Evolutionary conservation across 2,113 vertebrate species (phyloP).

Genomic region (Motacilla alba): DNA sequence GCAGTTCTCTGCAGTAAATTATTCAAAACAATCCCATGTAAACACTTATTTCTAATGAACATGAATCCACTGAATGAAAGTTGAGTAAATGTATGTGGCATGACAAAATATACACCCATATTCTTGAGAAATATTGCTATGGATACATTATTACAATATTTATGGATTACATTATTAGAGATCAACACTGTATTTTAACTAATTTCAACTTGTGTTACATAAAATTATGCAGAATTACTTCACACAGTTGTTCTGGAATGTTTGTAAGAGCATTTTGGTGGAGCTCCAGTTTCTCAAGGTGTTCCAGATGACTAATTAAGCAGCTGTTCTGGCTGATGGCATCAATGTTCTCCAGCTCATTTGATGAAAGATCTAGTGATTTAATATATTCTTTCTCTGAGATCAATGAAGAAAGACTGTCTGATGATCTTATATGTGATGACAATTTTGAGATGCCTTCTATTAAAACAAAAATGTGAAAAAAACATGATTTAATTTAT

Average conservation of each 20-base stretch:
- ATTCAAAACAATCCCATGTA: background rate
- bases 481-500: background rate
- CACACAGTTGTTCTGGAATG: constrained; percentile 84
- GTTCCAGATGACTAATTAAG: constrained; percentile 80
- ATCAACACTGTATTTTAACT: background rate
- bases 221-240: constrained; percentile 73
- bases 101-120: background rate
- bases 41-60: background rate
- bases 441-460: constrained; percentile 65
- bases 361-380: constrained; percentile 90
- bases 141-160: background rate
- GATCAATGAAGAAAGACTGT: constrained; percentile 72
- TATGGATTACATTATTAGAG: background rate
- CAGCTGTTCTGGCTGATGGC: constrained; percentile 77
- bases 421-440: constrained; percentile 58
- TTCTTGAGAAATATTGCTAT: background rate
- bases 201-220: background rate
- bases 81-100: background rate
- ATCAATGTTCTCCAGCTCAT: constrained; percentile 86
- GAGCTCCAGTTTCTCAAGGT: constrained; percentile 86
- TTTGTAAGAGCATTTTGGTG: constrained; percentile 84
- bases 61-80: background rate
- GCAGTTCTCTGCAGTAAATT: background rate
- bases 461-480: constrained; percentile 49
- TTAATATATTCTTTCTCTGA: constrained; percentile 85